These are phyloP conservation scores for Cavia porcellus DNA, from an alignment of 2,113 vertebrate species.

Conservation along the genomic window DNA sequence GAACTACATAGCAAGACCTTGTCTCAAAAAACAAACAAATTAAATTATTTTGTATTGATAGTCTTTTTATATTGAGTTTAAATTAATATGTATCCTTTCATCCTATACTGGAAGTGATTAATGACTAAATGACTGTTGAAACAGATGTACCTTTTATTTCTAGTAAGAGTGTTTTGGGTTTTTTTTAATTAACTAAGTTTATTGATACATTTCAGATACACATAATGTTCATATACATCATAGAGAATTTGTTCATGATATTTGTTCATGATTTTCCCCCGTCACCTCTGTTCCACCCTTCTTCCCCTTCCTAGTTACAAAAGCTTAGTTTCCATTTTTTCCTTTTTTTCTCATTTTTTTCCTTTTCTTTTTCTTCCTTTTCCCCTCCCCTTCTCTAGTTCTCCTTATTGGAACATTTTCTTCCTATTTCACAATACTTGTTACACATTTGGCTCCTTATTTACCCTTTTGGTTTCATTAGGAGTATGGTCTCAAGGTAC, in stretches of 20 bases:
- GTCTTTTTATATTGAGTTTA: conserved; percentile 34
- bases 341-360: too few species aligned
- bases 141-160: conserved; percentile 48
- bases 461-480: not conserved
- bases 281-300: not conserved
- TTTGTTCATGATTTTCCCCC: not conserved
- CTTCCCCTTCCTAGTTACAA: not conserved
- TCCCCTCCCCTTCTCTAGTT: not conserved
- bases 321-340: not conserved
- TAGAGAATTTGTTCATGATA: not conserved
- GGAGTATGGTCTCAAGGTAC: not conserved
- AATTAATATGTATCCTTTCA: conserved; percentile 40
- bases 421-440: not conserved
- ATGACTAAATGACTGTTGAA: conserved; percentile 31
- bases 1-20: not conserved
- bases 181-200: not conserved
- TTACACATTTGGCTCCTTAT: not conserved
- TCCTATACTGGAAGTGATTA: conserved; percentile 23
- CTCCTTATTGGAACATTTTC: not conserved
- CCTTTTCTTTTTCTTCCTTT: not conserved
- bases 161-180: conserved; percentile 8
- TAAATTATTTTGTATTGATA: not conserved
- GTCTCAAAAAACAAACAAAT: not conserved
- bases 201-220: not conserved
- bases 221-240: not conserved